A percentile compares a stretch with the other conserved stretches of the same genome.
Conservation (phyloP, 2,113 vertebrate genomes). For the Cricetomys ansorgei region DNA sequence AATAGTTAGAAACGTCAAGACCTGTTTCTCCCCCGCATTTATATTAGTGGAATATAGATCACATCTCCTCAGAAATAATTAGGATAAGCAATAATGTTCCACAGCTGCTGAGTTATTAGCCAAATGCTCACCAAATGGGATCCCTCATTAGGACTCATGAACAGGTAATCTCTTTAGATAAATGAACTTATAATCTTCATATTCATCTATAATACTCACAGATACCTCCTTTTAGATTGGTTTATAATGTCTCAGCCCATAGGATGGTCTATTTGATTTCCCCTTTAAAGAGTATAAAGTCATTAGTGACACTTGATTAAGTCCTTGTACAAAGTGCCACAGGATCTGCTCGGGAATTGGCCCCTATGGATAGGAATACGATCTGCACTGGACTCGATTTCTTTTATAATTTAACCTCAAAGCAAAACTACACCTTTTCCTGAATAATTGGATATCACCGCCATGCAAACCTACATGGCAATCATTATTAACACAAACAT, state of each 20-base stretch:
- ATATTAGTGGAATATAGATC: conserved; percentile 62
- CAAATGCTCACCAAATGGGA: conserved; percentile 78
- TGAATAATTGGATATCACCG: conserved; percentile 12
- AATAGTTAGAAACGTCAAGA: conserved; percentile 61
- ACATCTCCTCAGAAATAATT: conserved; percentile 78
- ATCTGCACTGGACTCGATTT: not conserved
- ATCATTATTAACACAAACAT: conserved; percentile 32
- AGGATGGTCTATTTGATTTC: conserved; percentile 61
- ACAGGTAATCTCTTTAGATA: conserved; percentile 80
- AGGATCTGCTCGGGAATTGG: not conserved
- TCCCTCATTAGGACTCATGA: conserved; percentile 72
- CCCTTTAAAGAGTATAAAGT: conserved; percentile 49
- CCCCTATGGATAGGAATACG: not conserved
- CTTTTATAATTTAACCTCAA: conserved; percentile 37
- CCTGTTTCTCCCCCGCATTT: conserved; percentile 49
- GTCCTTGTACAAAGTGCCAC: conserved; percentile 44
- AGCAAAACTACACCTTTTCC: not conserved
- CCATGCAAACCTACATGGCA: conserved; percentile 14
- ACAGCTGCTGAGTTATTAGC: conserved; percentile 80
- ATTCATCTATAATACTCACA: conserved; percentile 58
- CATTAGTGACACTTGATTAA: conserved; percentile 70
- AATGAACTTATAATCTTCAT: conserved; percentile 79
- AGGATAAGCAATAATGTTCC: conserved; percentile 71
- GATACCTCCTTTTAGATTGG: conserved; percentile 74
- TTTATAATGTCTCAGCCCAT: conserved; percentile 73